These are phyloP conservation scores for Neoarius graeffei DNA, from an alignment of 2,113 vertebrate genomes.

Conservation along the genomic window DNA sequence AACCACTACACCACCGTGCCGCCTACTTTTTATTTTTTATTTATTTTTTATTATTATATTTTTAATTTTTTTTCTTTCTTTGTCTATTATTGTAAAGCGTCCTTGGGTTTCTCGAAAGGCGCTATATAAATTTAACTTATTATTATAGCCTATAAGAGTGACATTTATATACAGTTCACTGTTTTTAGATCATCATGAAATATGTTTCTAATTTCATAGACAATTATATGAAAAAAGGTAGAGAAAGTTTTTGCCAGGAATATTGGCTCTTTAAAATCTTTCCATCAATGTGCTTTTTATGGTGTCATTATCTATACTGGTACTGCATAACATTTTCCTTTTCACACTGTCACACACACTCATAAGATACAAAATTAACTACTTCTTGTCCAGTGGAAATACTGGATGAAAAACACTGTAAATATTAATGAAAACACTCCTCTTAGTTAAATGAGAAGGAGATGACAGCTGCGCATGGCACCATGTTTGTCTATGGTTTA, in stretches of 20 bases:
- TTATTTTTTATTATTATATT: too few relatives aligned
- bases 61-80: too few relatives aligned
- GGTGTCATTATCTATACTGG: too few relatives aligned
- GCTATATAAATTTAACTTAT: too few relatives aligned
- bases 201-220: not conserved
- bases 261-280: not conserved
- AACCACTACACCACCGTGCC: too few relatives aligned
- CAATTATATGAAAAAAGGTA: not conserved
- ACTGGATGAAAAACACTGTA: too few relatives aligned
- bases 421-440: not conserved
- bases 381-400: not conserved
- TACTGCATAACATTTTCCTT: not conserved
- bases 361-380: too few relatives aligned
- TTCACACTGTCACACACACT: not conserved
- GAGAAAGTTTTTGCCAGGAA: not conserved
- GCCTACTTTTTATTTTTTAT: too few relatives aligned
- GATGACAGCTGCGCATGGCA: conserved; percentile 26
- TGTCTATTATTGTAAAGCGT: too few relatives aligned
- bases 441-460: conserved; percentile 12
- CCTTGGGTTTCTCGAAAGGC: too few relatives aligned
- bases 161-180: not conserved
- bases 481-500: conserved; percentile 33
- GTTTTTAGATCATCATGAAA: not conserved
- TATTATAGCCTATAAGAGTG: not conserved
- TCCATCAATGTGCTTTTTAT: not conserved